Evolutionary conservation across 2,113 vertebrate genomes (phyloP), one percentile per base, ranked within the genome.

Genomic region (Herpetotheres cachinnans): DNA sequence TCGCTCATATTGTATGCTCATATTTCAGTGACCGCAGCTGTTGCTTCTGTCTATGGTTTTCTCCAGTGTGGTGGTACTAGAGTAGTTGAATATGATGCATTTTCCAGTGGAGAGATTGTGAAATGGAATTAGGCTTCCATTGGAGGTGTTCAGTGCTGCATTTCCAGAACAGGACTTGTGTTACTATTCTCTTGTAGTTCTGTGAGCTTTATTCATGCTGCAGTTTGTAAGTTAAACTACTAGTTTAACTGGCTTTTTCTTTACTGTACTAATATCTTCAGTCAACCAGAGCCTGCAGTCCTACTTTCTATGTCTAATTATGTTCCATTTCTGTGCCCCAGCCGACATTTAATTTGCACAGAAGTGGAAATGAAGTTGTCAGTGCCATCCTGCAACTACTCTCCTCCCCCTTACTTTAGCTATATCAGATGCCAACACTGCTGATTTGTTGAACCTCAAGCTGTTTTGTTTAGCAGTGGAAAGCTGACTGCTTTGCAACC

Each of bases 401-500:
- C 77, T 96, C 90, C 91, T 95, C 89, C 91, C 72, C 77, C 83
- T 97, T 94, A 42, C 81, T 96, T 95, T n/a, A 93, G 84, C 86
- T 93, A 3, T 76, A 54, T 97, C 77, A 50, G 77, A 85, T 93
- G 89, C 73, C 94, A 95, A 3, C 77, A 7, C 49, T 87, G 91
- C 86, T 89, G 93, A 86, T 93, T 95, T 95, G 83, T 93, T 96
- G 94, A 95, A 93, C 83, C 73, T 95, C 81, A 76, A 85, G 73
- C 89, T 95, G 73, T 76, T 95, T 91, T 82, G 83, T 95, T 86
- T 71, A 87, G 94, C 83, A 38, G 49, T 61, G 44, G 65, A 82
- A 95, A 87, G 80, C 83, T 86, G 65, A 36, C 44, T 93, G 70
- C 70, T 90, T 91, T 94, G 81, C 78, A 49, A 2, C 52, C 54